Evolutionary conservation across 2,797 vertebrate species (phyloP).

Genomic region (Clarias pachynema): DNA sequence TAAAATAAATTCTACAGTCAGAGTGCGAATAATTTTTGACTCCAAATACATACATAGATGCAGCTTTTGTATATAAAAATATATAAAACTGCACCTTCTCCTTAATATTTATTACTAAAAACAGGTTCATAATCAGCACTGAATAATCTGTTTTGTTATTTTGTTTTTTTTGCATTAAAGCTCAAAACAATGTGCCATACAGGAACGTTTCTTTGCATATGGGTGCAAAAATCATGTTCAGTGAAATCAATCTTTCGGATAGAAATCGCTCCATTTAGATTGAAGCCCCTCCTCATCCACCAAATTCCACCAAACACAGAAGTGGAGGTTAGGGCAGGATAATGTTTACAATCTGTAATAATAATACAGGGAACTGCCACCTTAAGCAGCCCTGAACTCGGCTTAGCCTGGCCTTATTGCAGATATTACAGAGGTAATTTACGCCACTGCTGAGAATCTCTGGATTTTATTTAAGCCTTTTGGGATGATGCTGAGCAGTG

Average conservation of each 20-base stretch:
- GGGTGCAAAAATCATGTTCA: conserved; percentile 12
- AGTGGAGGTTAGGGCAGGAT: conserved; percentile 52
- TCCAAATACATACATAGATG: too few species aligned
- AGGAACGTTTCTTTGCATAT: background rate
- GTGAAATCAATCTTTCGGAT: conserved; percentile 38
- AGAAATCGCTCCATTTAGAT: background rate
- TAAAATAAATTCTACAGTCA: too few species aligned
- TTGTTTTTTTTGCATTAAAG: background rate
- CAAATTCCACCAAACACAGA: conserved; percentile 24
- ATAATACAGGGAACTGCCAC: conserved; percentile 59
- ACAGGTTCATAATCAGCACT: background rate
- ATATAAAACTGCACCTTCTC: background rate
- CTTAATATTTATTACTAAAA: background rate
- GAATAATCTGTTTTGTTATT: background rate
- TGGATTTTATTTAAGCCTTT: conserved; percentile 76
- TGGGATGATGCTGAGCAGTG: conserved; percentile 73
- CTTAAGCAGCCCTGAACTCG: conserved; percentile 63
- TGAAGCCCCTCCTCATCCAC: conserved; percentile 23
- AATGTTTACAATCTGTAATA: conserved; percentile 63
- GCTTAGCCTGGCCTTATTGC: conserved; percentile 58
- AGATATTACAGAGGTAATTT: conserved; percentile 72
- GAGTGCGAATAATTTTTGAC: too few species aligned
- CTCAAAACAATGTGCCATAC: background rate
- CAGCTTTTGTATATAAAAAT: too few species aligned
- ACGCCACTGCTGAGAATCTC: conserved; percentile 77